A percentile compares a stretch with the other conserved stretches of the same genome.
Evolutionary conservation across 1,140 invertebrate genomes (phyloP).

Genomic region (Temnothorax longispinosus): DNA sequence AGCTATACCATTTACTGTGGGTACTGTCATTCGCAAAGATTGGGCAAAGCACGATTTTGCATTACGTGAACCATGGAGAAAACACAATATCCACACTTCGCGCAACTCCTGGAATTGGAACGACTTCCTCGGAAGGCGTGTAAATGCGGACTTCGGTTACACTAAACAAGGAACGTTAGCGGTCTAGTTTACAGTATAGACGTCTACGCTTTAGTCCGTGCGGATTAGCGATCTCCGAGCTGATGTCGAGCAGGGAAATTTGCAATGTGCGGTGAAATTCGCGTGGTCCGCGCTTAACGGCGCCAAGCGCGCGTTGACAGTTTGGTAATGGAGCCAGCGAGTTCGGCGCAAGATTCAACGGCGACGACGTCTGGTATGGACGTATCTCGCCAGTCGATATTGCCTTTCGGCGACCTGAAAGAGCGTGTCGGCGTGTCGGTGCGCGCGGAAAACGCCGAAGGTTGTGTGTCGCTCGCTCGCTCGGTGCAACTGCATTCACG

Average conservation of each 20-base stretch:
- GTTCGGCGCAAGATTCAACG: conserved; percentile 67
- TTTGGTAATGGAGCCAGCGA: conserved; percentile 66
- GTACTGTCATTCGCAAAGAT: not conserved
- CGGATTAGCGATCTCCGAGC: conserved; percentile 44
- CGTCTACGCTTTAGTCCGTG: not conserved
- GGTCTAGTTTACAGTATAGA: conserved; percentile 22
- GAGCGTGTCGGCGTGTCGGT: conserved; percentile 51
- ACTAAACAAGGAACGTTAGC: conserved; percentile 47
- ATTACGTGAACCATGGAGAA: not conserved
- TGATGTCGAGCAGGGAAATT: conserved; percentile 16
- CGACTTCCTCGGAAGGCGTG: conserved; percentile 25
- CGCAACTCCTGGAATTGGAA: conserved; percentile 14
- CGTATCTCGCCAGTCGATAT: conserved; percentile 72
- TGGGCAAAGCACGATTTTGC: not conserved
- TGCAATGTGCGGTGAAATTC: conserved; percentile 32
- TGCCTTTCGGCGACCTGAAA: conserved; percentile 73
- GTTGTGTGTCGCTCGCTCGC: conserved; percentile 41
- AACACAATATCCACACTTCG: conserved; percentile 12
- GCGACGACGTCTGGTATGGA: conserved; percentile 62
- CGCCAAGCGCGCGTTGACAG: conserved; percentile 49
- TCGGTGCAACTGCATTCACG: conserved; percentile 64
- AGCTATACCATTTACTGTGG: not conserved
- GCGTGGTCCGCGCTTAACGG: conserved; percentile 49
- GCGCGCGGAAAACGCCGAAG: conserved; percentile 62
- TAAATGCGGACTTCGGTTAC: conserved; percentile 13